A percentile compares a stretch with the other conserved stretches of the same genome.
Evolutionary conservation across 2,888 invertebrate genomes (phyloP).

Genomic region (Spisula subtruncata): DNA sequence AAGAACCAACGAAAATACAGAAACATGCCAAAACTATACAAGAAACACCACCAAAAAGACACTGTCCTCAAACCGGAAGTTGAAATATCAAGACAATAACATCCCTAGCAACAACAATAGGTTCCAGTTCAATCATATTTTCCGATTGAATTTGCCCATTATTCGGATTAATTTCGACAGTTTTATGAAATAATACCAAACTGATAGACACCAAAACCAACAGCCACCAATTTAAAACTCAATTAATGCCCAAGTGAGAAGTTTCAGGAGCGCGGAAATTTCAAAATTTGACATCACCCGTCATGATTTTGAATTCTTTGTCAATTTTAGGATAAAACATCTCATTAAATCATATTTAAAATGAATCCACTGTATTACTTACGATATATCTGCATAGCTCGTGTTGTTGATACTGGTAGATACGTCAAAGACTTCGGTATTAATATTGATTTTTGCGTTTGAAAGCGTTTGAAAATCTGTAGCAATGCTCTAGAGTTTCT

Average conservation of each 20-base stretch:
- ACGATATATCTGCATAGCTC: not conserved
- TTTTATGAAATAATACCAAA: too few relatives aligned
- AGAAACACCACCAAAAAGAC: not conserved
- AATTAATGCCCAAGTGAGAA: not conserved
- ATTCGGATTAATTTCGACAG: not conserved
- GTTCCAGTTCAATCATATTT: not conserved
- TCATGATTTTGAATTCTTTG: too few relatives aligned
- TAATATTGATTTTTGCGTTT: not conserved
- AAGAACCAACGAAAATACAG: not conserved
- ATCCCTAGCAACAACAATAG: not conserved
- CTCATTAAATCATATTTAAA: too few relatives aligned
- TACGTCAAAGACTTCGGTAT: not conserved
- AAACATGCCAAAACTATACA: not conserved
- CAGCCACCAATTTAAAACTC: too few relatives aligned
- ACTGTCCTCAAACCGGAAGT: not conserved
- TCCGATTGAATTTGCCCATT: not conserved
- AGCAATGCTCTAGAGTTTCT: constrained; percentile 13
- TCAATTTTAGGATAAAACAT: too few relatives aligned
- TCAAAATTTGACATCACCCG: not conserved
- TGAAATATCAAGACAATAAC: not conserved
- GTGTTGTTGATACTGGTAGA: not conserved
- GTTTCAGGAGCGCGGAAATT: not conserved
- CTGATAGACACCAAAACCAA: too few relatives aligned
- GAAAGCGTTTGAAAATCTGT: not conserved
- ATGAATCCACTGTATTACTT: not conserved